Percentiles rank a stretch among this genome's conserved stretches.
Conservation (phyloP, 2,113 vertebrate genomes). For the Euleptes europaea region DNA sequence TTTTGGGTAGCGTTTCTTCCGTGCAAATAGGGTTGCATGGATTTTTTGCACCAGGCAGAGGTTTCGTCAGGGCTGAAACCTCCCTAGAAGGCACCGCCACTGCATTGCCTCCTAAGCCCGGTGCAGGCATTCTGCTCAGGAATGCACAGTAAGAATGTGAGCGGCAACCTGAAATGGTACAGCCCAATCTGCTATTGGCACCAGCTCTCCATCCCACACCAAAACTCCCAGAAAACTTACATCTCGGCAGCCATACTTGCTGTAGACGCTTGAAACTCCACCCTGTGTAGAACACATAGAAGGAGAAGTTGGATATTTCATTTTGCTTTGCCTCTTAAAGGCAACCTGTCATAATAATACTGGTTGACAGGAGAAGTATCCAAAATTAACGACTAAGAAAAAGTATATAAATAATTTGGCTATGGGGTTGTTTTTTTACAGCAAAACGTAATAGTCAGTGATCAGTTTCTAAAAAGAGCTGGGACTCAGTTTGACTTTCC, state of each 20-base stretch:
- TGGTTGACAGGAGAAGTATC: background rate
- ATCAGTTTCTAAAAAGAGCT: background rate
- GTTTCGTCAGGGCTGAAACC: no score
- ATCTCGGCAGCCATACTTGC: slow-evolving; percentile 37
- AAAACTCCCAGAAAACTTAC: slow-evolving; percentile 48
- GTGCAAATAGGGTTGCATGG: no score
- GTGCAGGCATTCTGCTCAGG: no score
- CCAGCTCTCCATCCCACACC: background rate
- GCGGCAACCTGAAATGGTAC: no score
- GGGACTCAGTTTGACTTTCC: background rate
- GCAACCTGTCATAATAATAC: background rate
- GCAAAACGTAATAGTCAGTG: background rate
- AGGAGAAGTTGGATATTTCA: slow-evolving; percentile 26
- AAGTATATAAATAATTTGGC: background rate
- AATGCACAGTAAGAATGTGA: no score
- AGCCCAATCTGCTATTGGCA: background rate
- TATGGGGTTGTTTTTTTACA: background rate
- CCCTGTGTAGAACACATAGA: slow-evolving; percentile 45
- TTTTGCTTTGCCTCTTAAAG: background rate
- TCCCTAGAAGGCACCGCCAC: no score
- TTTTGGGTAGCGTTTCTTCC: no score
- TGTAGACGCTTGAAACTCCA: slow-evolving; percentile 46
- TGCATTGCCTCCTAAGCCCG: no score
- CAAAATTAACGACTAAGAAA: background rate
- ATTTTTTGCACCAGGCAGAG: no score